phyloP scores from a whole-genome alignment of 2,113 vertebrate genomes.

The Hoplias malabaricus region DNA sequence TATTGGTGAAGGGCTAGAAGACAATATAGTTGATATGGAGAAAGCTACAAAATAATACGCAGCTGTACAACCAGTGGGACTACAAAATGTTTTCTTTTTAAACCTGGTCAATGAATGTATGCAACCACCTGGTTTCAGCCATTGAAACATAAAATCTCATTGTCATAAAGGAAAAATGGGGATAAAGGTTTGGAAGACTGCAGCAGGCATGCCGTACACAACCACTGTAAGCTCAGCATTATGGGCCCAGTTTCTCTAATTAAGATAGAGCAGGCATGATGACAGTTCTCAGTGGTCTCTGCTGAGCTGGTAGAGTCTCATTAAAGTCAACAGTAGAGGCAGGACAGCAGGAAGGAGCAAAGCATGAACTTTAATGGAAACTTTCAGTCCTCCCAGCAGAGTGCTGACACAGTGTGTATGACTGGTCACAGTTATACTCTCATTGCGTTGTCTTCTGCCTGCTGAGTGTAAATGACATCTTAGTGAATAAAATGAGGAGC shows the following conservation, averaged over 20 bases:
- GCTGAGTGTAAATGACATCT: conserved; percentile 12
- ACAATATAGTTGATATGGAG: too few relatives aligned
- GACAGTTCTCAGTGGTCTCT: conserved; percentile 2
- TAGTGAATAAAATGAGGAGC: neutral
- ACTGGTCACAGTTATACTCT: neutral
- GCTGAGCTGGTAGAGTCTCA: conserved; percentile 28
- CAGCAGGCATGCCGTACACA: neutral
- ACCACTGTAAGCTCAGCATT: neutral
- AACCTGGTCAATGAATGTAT: neutral
- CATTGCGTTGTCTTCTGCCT: neutral
- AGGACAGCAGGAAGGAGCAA: neutral
- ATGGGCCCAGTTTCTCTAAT: conserved; percentile 34
- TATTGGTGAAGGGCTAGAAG: neutral
- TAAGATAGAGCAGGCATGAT: conserved; percentile 28
- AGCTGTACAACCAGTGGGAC: neutral
- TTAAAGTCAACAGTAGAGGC: conserved; percentile 32
- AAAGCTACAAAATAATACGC: too few relatives aligned
- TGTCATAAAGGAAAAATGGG: neutral
- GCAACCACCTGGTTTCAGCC: neutral
- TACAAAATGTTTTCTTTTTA: too few relatives aligned
- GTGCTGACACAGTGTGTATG: neutral
- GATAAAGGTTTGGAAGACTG: neutral
- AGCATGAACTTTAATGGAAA: neutral
- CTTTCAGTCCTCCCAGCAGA: neutral
- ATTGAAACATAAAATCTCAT: neutral